These are phyloP conservation scores for Macrophya annulata DNA, from an alignment of 2,888 invertebrate species.

Conservation along the genomic window DNA sequence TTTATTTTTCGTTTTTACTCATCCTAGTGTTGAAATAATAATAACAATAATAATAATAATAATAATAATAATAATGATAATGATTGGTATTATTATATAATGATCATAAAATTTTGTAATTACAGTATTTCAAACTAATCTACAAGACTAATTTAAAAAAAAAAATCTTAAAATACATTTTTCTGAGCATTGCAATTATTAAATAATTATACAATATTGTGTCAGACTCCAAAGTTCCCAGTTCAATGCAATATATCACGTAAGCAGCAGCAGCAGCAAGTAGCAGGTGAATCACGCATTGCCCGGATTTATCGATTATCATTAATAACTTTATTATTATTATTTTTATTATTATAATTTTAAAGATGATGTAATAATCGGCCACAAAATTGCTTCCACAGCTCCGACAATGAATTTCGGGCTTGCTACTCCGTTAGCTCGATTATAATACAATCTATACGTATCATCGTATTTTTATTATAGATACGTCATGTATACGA, in stretches of 20 bases:
- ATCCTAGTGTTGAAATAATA: too few species aligned
- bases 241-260: neutral
- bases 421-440: neutral
- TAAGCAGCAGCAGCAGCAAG: neutral
- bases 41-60: too few species aligned
- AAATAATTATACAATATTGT: neutral
- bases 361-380: neutral
- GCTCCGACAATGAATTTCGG: neutral
- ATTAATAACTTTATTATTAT: neutral
- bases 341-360: too few species aligned
- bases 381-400: neutral
- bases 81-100: too few species aligned
- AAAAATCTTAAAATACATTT: neutral
- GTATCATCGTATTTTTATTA: neutral
- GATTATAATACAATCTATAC: neutral
- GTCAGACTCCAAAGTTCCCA: neutral
- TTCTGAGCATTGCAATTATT: neutral
- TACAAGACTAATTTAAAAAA: neutral
- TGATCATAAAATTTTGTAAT: too few species aligned
- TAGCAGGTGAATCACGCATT: constrained; percentile 16
- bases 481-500: too few species aligned
- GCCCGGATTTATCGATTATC: neutral
- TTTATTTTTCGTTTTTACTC: too few species aligned
- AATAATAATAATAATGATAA: too few species aligned
- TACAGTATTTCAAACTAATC: too few species aligned